phyloP scores from a whole-genome alignment of 2,797 vertebrate genomes.

The Dallia pectoralis region DNA sequence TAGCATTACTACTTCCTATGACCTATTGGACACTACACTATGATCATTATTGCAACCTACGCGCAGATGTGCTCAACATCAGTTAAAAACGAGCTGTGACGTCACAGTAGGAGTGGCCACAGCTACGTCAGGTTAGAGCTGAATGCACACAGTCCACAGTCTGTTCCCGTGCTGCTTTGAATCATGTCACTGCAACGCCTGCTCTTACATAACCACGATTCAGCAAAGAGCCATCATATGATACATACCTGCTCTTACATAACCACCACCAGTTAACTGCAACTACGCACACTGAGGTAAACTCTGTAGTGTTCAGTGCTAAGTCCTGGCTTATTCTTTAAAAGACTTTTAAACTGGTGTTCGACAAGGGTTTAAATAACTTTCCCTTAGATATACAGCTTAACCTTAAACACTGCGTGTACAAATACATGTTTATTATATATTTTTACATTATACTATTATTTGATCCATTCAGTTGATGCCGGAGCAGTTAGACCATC shows the following conservation, averaged over 20 bases:
- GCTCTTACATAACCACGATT: background rate
- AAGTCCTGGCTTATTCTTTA: no score
- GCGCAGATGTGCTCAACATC: background rate
- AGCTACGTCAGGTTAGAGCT: background rate
- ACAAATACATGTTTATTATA: no score
- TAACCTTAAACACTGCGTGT: no score
- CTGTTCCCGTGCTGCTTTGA: background rate
- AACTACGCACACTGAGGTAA: no score
- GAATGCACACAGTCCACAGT: background rate
- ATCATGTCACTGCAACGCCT: background rate
- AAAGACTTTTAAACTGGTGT: no score
- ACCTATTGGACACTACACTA: background rate
- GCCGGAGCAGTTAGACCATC: no score
- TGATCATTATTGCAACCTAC: background rate
- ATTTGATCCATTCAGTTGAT: no score
- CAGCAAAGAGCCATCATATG: background rate
- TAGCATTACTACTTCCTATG: background rate
- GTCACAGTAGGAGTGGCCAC: background rate
- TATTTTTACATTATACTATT: no score
- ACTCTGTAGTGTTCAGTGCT: no score
- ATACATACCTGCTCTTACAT: slow-evolving; percentile 14
- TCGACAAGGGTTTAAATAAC: no score
- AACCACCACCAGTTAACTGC: no score
- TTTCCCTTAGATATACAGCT: no score
- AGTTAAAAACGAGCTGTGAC: background rate